A percentile compares a stretch with the other conserved stretches of the same genome.
These are phyloP conservation scores for Euura lappo DNA, from an alignment of 1,140 invertebrate genomes.

Conservation along the genomic window DNA sequence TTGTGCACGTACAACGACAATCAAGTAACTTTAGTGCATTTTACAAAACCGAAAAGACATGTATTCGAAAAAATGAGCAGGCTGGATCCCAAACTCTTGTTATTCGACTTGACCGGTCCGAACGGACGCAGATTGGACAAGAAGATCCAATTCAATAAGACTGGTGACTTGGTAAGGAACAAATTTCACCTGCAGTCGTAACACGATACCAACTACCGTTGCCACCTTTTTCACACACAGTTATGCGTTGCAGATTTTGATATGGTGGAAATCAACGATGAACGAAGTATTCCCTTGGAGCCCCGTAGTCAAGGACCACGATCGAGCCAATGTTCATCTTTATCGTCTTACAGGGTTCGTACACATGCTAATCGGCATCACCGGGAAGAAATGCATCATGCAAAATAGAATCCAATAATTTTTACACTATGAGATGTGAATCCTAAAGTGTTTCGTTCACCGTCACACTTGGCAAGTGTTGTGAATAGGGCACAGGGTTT, in stretches of 20 bases:
- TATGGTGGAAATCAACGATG: slow-evolving; percentile 79
- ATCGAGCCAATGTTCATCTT: slow-evolving; percentile 80
- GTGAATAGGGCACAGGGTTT: background rate
- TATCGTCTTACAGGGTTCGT: slow-evolving; percentile 65
- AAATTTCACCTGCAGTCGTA: slow-evolving; percentile 2
- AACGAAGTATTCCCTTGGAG: slow-evolving; percentile 87
- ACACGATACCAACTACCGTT: slow-evolving; percentile 15
- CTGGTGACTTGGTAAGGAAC: slow-evolving; percentile 65
- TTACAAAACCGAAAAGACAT: slow-evolving; percentile 66
- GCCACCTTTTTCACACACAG: slow-evolving; percentile 20
- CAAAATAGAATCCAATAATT: no score
- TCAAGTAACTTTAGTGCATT: slow-evolving; percentile 70
- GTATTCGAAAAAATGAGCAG: slow-evolving; percentile 66
- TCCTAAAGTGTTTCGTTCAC: no score
- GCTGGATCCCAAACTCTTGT: slow-evolving; percentile 68
- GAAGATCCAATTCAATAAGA: slow-evolving; percentile 68
- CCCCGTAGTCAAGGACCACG: slow-evolving; percentile 77
- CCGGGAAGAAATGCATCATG: no score
- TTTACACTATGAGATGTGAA: no score
- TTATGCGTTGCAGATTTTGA: slow-evolving; percentile 59
- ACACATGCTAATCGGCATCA: background rate
- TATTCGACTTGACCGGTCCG: slow-evolving; percentile 66
- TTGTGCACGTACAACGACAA: slow-evolving; percentile 72
- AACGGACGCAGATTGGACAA: slow-evolving; percentile 70
- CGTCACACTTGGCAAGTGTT: background rate